phyloP scores from a whole-genome alignment of 2,797 vertebrate genomes.

The Gastrophryne carolinensis region DNA sequence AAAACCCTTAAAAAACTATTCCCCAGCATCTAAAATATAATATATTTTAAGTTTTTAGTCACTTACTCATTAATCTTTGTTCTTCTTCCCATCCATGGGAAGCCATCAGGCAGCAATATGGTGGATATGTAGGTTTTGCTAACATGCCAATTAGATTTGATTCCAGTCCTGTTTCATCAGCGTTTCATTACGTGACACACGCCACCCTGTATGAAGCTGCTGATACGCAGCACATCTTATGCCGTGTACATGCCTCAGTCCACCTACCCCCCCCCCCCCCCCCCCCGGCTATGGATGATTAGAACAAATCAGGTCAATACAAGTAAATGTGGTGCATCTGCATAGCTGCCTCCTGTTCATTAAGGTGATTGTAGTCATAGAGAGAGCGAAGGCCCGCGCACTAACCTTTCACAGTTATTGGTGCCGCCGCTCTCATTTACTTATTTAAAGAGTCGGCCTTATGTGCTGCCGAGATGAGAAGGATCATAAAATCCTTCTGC shows the following conservation, averaged over 20 bases:
- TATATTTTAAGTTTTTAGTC: no score
- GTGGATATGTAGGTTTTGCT: neutral
- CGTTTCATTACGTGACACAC: no score
- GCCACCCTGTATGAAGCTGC: no score
- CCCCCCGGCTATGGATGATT: neutral
- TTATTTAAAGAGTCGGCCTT: constrained; percentile 51
- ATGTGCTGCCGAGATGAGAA: neutral
- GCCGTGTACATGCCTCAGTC: no score
- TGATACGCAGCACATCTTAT: no score
- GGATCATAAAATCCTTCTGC: neutral
- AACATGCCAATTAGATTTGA: neutral
- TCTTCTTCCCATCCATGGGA: no score
- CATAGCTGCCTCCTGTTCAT: constrained; percentile 58
- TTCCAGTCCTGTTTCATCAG: no score
- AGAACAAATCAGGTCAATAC: constrained; percentile 20
- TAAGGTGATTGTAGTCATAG: constrained; percentile 62
- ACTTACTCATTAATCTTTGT: no score
- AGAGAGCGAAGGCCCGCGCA: constrained; percentile 56
- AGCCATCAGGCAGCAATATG: neutral
- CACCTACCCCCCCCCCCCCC: no score
- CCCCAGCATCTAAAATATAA: no score
- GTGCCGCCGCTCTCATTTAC: constrained; percentile 61
- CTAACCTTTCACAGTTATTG: constrained; percentile 58
- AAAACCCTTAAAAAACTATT: no score
- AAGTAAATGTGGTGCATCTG: constrained; percentile 55